phyloP scores from a whole-genome alignment of 1,140 invertebrate species.

The Scaptomyza hsui region DNA sequence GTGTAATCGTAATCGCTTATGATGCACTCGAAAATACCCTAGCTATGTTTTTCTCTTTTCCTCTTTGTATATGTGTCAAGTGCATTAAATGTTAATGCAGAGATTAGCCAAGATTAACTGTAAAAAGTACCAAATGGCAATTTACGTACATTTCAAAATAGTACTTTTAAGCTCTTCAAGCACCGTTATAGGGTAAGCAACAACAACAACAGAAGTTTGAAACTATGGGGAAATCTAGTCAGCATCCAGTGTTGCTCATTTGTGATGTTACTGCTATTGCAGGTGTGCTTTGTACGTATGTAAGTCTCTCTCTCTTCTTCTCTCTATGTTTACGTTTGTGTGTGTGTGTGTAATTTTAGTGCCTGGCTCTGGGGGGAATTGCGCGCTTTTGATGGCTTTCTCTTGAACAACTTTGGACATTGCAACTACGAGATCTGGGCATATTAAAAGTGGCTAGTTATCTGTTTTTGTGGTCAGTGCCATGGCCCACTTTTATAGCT shows the following conservation, averaged over 20 bases:
- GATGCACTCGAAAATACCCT: not conserved
- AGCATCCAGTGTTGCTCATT: constrained; percentile 51
- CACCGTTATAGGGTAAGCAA: constrained; percentile 9
- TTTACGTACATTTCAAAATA: not conserved
- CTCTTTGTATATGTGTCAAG: no score
- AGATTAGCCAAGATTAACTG: not conserved
- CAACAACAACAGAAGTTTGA: constrained; percentile 21
- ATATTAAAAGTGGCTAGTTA: constrained; percentile 65
- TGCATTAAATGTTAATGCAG: not conserved
- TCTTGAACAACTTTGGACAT: constrained; percentile 58
- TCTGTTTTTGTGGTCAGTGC: constrained; percentile 63
- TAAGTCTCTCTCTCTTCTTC: not conserved
- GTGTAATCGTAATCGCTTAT: not conserved
- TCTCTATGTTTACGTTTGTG: constrained; percentile 10
- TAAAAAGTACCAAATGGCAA: constrained; percentile 12
- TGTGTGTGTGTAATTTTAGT: constrained; percentile 52
- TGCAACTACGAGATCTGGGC: constrained; percentile 58
- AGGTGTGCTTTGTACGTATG: constrained; percentile 43
- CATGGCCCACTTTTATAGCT: constrained; percentile 75
- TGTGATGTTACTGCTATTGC: constrained; percentile 40
- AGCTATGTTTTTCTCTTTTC: not conserved
- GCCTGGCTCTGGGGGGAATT: constrained; percentile 58
- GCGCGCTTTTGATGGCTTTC: constrained; percentile 75
- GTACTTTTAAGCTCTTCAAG: not conserved
- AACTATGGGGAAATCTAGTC: constrained; percentile 70